Base-by-base conservation (phyloP, 2,888 invertebrate genomes). In the Lasiommata megera region DNA sequence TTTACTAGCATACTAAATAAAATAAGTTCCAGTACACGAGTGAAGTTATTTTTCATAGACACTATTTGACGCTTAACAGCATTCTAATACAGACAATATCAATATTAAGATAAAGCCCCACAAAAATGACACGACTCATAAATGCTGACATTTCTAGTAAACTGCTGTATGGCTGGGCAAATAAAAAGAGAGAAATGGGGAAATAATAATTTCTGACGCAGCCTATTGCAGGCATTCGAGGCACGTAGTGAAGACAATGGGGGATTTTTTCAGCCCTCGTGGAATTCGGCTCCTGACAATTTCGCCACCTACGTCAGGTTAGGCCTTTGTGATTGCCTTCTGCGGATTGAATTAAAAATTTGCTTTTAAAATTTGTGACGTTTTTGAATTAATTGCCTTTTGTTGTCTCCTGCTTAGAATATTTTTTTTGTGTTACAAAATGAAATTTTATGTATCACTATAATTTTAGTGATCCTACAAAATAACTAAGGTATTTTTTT, bases 161-260 rank as follows among this genome's bases (percentile, higher is more conserved):
- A 57, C 9, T 9, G 11, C 16, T 29, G n/a, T 34, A 57, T 23
- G 46, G 17, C 17, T 6, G 16, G 12, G 56, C 23, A 38, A 56
- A 56, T 50, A 53, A 57, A 57, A 62, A 51, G 28, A 14, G 18
- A 57, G 51, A 57, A 47, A 52, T 44, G 17, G 52, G 71, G 75
- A 78, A 79, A 77, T 80, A 80, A 82, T 84, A 82, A 82, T 82
- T 82, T 74, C 63, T 61, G 70, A 70, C 69, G 66, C 70, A 67
- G 73, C 46, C 75, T 69, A 62, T 67, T 73, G 63, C 78, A 77
- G 74, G 67, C 72, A 82, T 79, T 79, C 79, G 37, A 59, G 72
- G 73, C 84, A 82, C 84, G 82, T 82, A 79, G 68, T 77, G 74
- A 73, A 76, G 72, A 83, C 83, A 84, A 84, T 82, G 77, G 79